Evolutionary conservation across 2,888 invertebrate species (phyloP), one percentile per base, ranked within the genome.

Genomic region (Caenorhabditis zanzibari): DNA sequence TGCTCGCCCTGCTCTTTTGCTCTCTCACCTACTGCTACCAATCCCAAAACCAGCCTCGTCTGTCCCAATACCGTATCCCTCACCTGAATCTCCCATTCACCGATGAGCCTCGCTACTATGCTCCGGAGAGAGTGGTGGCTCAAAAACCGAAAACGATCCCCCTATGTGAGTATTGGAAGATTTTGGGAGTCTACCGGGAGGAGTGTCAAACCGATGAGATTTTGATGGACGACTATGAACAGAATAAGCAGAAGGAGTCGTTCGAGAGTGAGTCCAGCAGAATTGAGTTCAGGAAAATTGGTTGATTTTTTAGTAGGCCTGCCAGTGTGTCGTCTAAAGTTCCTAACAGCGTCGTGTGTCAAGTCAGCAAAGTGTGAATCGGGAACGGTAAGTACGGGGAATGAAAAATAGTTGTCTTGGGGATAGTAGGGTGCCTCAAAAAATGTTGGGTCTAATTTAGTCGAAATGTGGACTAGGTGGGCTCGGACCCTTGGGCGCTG

Each of bases 111-210:
- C 44, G 77, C 35, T 82, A 74, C 19, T 82, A 82, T 64, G 66
- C 61, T 22, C 63, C 77, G 19, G 76, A 68, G 22, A 54, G 74
- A n/a, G n/a, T 24, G 10, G 54, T 47, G 1, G 47, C 74, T 22
- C 59, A 58, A 7, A 79, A 72, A 22, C 71, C 12, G 16, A 81
- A 76, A 44, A 76, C 81, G 5, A 81, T 84, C 16, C 72, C 81
- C 9, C 38, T 84, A 0, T 84, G 84, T 54, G 81, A 84, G 10
- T 84, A 84, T 59, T 84, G 84, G 84, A 66, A 69, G 12, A 72
- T 81, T 35, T 44, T 84, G 0, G 79, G 79, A 2, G 84, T 84
- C 7, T 63, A 69, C 38, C 49, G 77, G 7, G 81, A 81, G 49
- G 84, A 81, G 41, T 84, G 84, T 47, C 44, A 68, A 26, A 61